A percentile compares a stretch with the other conserved stretches of the same genome.
Evolutionary conservation across 2,113 vertebrate species (phyloP).

Genomic region (Cyanistes caeruleus): DNA sequence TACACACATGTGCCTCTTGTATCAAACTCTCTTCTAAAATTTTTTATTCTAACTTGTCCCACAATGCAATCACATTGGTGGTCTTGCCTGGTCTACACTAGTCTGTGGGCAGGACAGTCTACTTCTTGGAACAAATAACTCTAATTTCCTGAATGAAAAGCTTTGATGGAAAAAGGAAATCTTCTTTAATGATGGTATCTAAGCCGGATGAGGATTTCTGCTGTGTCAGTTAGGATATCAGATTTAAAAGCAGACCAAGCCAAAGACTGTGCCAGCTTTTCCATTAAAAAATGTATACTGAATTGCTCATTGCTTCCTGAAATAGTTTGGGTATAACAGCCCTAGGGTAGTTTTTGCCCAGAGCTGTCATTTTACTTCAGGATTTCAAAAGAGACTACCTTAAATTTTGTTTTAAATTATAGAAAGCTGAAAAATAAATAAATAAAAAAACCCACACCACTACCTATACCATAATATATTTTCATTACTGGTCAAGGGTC

Average conservation of each 20-base stretch:
- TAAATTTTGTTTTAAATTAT: neutral
- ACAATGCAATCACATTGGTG: neutral
- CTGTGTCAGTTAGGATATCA: neutral
- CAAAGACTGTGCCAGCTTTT: neutral
- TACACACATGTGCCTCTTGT: neutral
- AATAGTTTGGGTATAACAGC: neutral
- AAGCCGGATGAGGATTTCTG: neutral
- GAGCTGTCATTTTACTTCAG: neutral
- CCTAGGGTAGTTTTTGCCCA: neutral
- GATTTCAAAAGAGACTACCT: neutral
- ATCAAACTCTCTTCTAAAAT: neutral
- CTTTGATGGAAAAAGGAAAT: neutral
- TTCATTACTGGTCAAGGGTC: neutral
- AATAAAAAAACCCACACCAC: accelerated
- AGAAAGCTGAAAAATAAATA: neutral
- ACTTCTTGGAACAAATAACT: neutral
- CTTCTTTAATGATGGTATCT: neutral
- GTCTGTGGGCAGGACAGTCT: neutral
- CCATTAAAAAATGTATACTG: neutral
- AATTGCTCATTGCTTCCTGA: conserved; percentile 3
- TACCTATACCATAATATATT: neutral
- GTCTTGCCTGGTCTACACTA: neutral
- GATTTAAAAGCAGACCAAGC: neutral
- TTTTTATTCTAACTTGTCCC: neutral
- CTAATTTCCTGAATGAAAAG: neutral